Percentiles rank a stretch among this genome's conserved stretches.
Conservation (phyloP, 2,888 invertebrate species). For the Cetonia aurata region DNA sequence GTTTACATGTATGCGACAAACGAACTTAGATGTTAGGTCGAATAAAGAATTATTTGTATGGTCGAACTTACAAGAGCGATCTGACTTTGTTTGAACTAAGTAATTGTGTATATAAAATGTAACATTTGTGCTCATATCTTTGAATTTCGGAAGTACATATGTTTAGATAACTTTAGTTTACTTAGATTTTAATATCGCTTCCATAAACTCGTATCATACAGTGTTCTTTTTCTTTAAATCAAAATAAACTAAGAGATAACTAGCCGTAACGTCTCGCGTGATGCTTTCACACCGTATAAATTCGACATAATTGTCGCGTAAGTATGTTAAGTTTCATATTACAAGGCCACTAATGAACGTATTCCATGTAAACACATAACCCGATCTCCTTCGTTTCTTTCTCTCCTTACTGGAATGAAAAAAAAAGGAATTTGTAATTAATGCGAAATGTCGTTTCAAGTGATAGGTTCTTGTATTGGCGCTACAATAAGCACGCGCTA, state of each 20-base stretch:
- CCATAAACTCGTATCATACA: conserved; percentile 17
- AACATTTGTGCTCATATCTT: no score
- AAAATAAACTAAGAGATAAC: conserved; percentile 26
- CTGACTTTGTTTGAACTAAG: no score
- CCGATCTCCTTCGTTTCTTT: conserved; percentile 19
- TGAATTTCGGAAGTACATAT: no score
- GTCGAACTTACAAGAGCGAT: no score
- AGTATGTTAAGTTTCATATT: conserved; percentile 37
- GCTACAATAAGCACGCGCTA: conserved; percentile 12
- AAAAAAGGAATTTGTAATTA: conserved; percentile 27
- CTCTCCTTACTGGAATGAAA: conserved; percentile 6
- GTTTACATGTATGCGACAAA: no score
- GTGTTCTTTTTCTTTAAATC: not conserved
- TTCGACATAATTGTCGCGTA: conserved; percentile 32
- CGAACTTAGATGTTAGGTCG: no score
- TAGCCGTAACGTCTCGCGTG: conserved; percentile 18
- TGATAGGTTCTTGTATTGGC: conserved; percentile 17
- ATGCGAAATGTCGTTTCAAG: conserved; percentile 22
- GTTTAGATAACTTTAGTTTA: conserved; percentile 7
- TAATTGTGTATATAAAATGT: no score
- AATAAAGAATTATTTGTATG: no score
- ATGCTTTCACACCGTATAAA: conserved; percentile 34
- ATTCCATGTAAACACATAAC: conserved; percentile 19
- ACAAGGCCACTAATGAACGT: conserved; percentile 34
- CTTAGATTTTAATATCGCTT: conserved; percentile 16